A percentile compares a stretch with the other conserved stretches of the same genome.
phyloP scores from a whole-genome alignment of 2,888 invertebrate genomes.

The Gari tellinella region DNA sequence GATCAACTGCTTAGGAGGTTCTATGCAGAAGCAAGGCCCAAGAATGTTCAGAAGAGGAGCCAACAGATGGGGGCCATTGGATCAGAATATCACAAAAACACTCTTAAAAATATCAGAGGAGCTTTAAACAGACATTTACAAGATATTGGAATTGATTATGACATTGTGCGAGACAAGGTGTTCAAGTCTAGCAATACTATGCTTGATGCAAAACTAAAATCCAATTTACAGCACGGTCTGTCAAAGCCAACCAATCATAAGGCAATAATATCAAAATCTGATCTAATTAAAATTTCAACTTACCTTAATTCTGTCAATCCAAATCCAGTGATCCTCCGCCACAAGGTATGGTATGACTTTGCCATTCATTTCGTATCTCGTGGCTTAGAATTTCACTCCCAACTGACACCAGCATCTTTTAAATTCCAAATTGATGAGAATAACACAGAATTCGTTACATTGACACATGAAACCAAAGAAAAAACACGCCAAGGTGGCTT shows the following conservation, averaged over 20 bases:
- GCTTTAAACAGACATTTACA: conserved; percentile 22
- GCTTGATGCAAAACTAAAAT: conserved; percentile 21
- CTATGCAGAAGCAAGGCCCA: conserved; percentile 5
- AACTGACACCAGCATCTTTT: conserved; percentile 5
- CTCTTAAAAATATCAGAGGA: conserved; percentile 21
- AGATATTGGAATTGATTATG: conserved; percentile 13
- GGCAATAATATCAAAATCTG: conserved; percentile 7
- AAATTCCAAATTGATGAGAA: not conserved
- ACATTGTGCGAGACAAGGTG: conserved; percentile 18
- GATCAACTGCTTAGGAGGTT: not conserved
- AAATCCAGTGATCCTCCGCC: conserved; percentile 14
- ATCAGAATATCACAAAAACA: conserved; percentile 27
- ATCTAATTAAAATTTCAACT: conserved; percentile 11
- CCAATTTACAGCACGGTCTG: conserved; percentile 1
- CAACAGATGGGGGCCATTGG: conserved; percentile 7
- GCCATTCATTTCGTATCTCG: conserved; percentile 20
- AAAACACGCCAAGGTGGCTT: conserved; percentile 2
- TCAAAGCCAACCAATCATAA: conserved; percentile 18
- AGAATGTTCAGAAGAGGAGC: not conserved
- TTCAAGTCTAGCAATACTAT: conserved; percentile 12
- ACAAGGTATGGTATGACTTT: conserved; percentile 17
- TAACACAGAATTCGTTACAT: conserved; percentile 2
- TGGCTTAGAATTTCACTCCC: conserved; percentile 27
- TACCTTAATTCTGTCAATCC: conserved; percentile 22
- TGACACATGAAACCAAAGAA: conserved; percentile 4